Conservation (phyloP, 1,140 invertebrate species). For the Leptopilina boulardi region DNA sequence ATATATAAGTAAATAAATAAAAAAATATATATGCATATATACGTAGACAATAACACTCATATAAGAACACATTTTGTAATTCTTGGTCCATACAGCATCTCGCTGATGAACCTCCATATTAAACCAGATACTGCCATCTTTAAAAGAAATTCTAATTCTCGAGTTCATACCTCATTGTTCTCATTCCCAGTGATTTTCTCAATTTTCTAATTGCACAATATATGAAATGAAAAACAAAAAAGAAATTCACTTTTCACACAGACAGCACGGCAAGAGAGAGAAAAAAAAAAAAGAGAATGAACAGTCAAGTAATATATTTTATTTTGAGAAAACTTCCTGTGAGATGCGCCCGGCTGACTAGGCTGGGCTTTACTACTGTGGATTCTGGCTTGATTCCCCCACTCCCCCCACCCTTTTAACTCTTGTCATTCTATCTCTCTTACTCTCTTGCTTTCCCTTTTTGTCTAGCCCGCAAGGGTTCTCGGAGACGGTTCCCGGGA, state of each 20-base stretch:
- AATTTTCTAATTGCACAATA: neutral
- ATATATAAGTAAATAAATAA: too few relatives aligned
- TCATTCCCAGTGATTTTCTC: constrained; percentile 61
- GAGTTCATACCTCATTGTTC: constrained; percentile 59
- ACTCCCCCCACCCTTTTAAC: constrained; percentile 37
- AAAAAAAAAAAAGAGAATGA: neutral
- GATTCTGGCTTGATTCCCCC: constrained; percentile 49
- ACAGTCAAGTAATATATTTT: neutral
- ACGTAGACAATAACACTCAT: too few relatives aligned
- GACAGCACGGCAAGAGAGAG: neutral
- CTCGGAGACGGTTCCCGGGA: constrained; percentile 61
- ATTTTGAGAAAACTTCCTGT: constrained; percentile 5
- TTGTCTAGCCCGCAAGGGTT: constrained; percentile 41
- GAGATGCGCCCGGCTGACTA: constrained; percentile 62
- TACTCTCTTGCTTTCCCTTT: constrained; percentile 43
- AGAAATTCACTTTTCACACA: neutral
- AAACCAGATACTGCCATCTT: constrained; percentile 61
- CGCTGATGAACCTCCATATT: constrained; percentile 46
- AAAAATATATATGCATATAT: too few relatives aligned
- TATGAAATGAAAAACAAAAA: neutral
- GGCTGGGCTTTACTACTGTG: constrained; percentile 72
- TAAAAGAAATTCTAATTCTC: constrained; percentile 41
- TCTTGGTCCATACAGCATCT: constrained; percentile 61
- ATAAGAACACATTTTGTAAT: neutral
- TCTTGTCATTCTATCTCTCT: neutral